Evolutionary conservation across 2,797 vertebrate species (phyloP), one percentile per base, ranked within the genome.

Genomic region (Chanos chanos): DNA sequence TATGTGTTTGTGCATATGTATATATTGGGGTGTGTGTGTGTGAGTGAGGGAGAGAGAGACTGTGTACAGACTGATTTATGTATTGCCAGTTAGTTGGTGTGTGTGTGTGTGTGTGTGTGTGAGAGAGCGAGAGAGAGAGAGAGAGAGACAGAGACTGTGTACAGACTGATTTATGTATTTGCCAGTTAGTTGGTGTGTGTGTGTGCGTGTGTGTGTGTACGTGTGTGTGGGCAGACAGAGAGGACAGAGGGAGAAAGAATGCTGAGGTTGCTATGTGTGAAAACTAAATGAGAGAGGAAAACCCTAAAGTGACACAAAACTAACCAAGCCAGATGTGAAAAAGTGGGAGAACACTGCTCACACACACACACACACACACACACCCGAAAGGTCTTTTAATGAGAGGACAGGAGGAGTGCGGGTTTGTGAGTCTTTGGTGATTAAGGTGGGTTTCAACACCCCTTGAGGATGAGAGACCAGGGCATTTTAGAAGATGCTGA

Each of bases 201-300:
- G 43, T 57, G 47, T 31, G 33, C 40, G 27, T 56, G 36, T 55
- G 25, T 43, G 62, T 27, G 47, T 18, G 34, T 43, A 21, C 24
- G 59, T 45, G 37, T 61, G n/a, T n/a, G n/a, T 56, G 49, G 24
- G 52, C 64, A 24, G 30, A 45, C 28, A 2, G 13, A 40, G 49
- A 49, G 65, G 47, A 58, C 70, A 69, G 61, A 68, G 61, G 70
- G 64, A 19, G 51, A 58, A 63, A 34, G 61, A 31, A 72, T 68
- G 71, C 71, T 66, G 62, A 69, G 57, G 47, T 61, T 31, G 51
- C 33, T 54, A 9, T 15, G 40, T n/a, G 8, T 37, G 27, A 66
- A 56, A 15, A 31, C 24, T 28, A 31, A 51, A 41, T 68, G 61
- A 61, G 40, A 1, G 1, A 41, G 25, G 31, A 34, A 27, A 39